Conservation (phyloP, 2,797 vertebrate genomes). For the Sandelia bainsii region DNA sequence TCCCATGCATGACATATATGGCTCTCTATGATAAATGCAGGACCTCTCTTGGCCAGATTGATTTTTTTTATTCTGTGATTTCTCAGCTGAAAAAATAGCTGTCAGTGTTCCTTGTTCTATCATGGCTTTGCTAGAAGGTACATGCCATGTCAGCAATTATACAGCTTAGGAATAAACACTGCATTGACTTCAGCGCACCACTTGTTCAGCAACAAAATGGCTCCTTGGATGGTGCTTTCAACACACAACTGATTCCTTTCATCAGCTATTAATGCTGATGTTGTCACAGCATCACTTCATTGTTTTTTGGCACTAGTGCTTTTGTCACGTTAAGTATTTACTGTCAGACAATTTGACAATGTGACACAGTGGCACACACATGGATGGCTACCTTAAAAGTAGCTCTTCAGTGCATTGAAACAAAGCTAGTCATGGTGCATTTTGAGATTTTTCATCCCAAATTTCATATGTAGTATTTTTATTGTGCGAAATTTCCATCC, state of each 20-base stretch:
- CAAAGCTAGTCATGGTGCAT: background rate
- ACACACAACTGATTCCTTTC: slow-evolving; percentile 67
- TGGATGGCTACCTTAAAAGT: slow-evolving; percentile 15
- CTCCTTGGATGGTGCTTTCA: slow-evolving; percentile 71
- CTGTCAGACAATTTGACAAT: slow-evolving; percentile 33
- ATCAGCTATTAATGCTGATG: slow-evolving; percentile 44
- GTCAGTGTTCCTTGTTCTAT: slow-evolving; percentile 39
- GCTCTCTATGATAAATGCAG: slow-evolving; percentile 73
- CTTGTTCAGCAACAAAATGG: slow-evolving; percentile 58
- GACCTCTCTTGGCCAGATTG: slow-evolving; percentile 53
- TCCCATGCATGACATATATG: slow-evolving; percentile 64
- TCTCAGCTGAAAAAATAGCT: slow-evolving; percentile 55
- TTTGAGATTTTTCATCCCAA: background rate
- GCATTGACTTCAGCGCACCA: background rate
- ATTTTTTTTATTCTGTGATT: slow-evolving; percentile 69
- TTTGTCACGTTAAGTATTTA: slow-evolving; percentile 39
- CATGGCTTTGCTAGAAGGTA: slow-evolving; percentile 30
- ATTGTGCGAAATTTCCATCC: background rate
- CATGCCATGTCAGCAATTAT: slow-evolving; percentile 60
- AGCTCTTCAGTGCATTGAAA: background rate
- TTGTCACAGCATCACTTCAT: slow-evolving; percentile 60
- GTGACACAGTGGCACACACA: slow-evolving; percentile 22
- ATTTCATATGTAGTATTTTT: background rate
- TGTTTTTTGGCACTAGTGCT: slow-evolving; percentile 60
- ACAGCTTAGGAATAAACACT: slow-evolving; percentile 37